Percentiles rank a stretch among this genome's conserved stretches.
Evolutionary conservation across 2,113 vertebrate genomes (phyloP).

Genomic region (Genyomyrus donnyi): DNA sequence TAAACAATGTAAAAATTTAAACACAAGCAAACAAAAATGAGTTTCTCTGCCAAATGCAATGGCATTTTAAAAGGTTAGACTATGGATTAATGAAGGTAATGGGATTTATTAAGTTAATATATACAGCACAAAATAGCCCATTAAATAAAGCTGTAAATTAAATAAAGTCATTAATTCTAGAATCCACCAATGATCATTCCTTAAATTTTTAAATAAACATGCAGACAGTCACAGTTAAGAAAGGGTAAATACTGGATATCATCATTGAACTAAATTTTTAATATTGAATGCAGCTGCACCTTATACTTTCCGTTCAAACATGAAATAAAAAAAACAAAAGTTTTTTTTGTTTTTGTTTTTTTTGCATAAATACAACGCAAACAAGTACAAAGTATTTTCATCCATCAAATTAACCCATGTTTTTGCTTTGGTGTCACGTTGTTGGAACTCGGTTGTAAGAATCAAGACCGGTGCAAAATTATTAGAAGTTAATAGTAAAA

Average conservation of each 20-base stretch:
- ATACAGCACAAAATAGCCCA: not conserved
- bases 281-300: not conserved
- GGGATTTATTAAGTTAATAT: not conserved
- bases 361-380: slow-evolving; percentile 59
- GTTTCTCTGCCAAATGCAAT: not conserved
- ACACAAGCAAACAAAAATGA: not conserved
- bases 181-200: not conserved
- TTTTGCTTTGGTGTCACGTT: not conserved
- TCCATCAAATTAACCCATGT: not conserved
- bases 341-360: slow-evolving; percentile 30
- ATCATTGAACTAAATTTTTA: not conserved
- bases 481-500: not conserved
- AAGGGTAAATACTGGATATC: not conserved
- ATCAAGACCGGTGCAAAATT: not conserved
- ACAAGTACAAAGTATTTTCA: slow-evolving; percentile 37
- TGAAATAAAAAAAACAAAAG: slow-evolving; percentile 47
- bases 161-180: not conserved
- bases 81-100: not conserved
- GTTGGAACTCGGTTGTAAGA: not conserved
- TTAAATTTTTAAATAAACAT: not conserved
- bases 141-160: not conserved
- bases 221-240: not conserved
- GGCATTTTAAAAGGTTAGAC: not conserved
- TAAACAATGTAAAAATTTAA: not conserved
- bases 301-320: not conserved